Base-by-base conservation (phyloP, 2,113 vertebrate genomes). In the Eolophus roseicapilla region DNA sequence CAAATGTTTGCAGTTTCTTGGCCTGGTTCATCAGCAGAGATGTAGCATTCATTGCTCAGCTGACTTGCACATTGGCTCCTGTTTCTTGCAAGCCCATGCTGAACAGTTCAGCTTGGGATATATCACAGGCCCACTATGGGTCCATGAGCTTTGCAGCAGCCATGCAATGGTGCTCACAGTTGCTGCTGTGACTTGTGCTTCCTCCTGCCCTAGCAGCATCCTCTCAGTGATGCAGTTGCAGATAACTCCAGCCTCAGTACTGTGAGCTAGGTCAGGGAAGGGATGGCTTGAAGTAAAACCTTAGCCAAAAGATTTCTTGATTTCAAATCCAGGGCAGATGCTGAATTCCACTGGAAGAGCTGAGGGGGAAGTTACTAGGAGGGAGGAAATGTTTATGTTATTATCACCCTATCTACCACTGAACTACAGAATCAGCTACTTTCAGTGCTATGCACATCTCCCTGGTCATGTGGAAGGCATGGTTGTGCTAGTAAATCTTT, bases 161-260 rank as follows among this genome's bases (percentile, higher is more conserved):
- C 2, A 18, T 5, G 5, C 11, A 11, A 7, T 7, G 6, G 19
- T 64, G 18, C 8, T 64, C 25, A 2, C 19, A 17, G 19, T 9
- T 90, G 35, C 47, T 68, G 17, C 4, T 84, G 37, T 87, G 24
- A 28, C 28, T 53, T 57, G 27, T 2, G 1, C 15, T 63, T 84
- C 28, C 37, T 75, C 21, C 52, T 64, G 35, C 13, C 11, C 9
- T 18, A 57, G 44, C 18, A 70, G 17, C n/a, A 65, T 43, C n/a
- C 20, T 86, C 11, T 6, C 24, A 53, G 13, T 16, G 33, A 46
- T 7, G 31, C 7, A 13, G 60, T 60, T 78, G 9, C 44, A 78
- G 24, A 10, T 29, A 57, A 70, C 24, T 52, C 28, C 21, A n/a
- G 8, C 18, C 24, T 31, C n/a, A 44, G 13, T 31, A 46, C 17